These are phyloP conservation scores for Uloborus diversus DNA, from an alignment of 1,140 invertebrate genomes.

Conservation along the genomic window DNA sequence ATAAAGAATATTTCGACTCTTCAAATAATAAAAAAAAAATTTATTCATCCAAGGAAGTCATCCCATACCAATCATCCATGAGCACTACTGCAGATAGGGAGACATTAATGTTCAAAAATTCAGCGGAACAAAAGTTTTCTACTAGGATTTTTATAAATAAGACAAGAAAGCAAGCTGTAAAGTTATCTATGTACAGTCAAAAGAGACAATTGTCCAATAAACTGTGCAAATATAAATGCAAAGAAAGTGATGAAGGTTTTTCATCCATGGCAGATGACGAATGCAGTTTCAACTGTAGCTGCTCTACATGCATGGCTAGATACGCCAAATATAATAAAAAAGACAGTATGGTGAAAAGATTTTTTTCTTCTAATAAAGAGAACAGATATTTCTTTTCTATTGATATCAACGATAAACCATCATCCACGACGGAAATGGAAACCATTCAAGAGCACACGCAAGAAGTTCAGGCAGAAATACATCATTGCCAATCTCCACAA, in stretches of 20 bases:
- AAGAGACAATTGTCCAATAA: constrained; percentile 29
- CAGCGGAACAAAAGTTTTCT: too few relatives aligned
- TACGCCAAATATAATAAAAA: not conserved
- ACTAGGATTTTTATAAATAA: constrained; percentile 10
- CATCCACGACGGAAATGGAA: not conserved
- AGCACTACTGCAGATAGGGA: too few relatives aligned
- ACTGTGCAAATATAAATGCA: constrained; percentile 35
- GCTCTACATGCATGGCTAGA: constrained; percentile 5
- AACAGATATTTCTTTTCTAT: constrained; percentile 18
- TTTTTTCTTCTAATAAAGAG: not conserved
- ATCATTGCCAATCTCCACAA: not conserved
- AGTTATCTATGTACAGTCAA: constrained; percentile 18
- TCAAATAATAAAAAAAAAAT: too few relatives aligned
- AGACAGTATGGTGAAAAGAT: not conserved
- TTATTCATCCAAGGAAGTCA: too few relatives aligned
- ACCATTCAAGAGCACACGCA: too few relatives aligned
- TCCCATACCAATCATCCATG: too few relatives aligned
- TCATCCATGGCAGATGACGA: constrained; percentile 53
- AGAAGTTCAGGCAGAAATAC: not conserved
- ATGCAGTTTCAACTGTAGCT: constrained; percentile 52
- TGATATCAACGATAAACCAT: not conserved
- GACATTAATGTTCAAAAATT: too few relatives aligned
- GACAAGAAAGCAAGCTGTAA: constrained; percentile 2
- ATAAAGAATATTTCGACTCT: not conserved
- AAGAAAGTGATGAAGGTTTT: constrained; percentile 40